phyloP scores from a whole-genome alignment of 2,797 vertebrate genomes.

The Mormyrus proboscirostris region DNA sequence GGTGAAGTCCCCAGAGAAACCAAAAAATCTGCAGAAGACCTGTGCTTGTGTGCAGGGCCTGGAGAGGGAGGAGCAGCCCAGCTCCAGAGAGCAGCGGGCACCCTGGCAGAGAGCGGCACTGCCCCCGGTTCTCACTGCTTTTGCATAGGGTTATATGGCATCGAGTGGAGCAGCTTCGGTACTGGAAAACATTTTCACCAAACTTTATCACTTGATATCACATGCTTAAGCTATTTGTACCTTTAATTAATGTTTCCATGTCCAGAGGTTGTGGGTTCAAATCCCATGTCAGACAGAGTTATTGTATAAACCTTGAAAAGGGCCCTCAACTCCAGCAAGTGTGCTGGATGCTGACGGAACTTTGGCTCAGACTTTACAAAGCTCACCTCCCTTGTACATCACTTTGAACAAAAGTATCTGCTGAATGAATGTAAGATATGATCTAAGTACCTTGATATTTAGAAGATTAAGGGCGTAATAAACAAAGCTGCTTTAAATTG shows the following conservation, averaged over 20 bases:
- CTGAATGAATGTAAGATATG: background rate
- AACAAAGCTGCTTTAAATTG: background rate
- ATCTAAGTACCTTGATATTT: background rate
- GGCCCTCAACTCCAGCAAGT: background rate
- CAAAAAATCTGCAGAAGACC: background rate
- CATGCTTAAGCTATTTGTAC: background rate
- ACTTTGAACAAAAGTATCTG: background rate
- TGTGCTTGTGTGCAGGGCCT: background rate
- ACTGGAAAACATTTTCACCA: background rate
- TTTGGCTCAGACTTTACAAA: background rate
- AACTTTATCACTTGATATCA: background rate
- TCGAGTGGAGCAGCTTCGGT: background rate
- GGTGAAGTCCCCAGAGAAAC: background rate
- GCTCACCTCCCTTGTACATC: background rate
- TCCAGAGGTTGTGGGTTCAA: background rate
- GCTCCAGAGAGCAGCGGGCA: background rate
- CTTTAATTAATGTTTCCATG: background rate
- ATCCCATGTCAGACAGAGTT: background rate
- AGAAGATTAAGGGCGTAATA: background rate
- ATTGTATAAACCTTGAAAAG: background rate
- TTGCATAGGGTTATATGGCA: background rate
- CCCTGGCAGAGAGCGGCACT: background rate
- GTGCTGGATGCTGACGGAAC: background rate
- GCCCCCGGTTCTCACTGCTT: background rate
- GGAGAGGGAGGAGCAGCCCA: background rate